Percentiles rank a stretch among this genome's conserved stretches.
Conservation (phyloP, 2,113 vertebrate genomes). For the Centropristis striata region DNA sequence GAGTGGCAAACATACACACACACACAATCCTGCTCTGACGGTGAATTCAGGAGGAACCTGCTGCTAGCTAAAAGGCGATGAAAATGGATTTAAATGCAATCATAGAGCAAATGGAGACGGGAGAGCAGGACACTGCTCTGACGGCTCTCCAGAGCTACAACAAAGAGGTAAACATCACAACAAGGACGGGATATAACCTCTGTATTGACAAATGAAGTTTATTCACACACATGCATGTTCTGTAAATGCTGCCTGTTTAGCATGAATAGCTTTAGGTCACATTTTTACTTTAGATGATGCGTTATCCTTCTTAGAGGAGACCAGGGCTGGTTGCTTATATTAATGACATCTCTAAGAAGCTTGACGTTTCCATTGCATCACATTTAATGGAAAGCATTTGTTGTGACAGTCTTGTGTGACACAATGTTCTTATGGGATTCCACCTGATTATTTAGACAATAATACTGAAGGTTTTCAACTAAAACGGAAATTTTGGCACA, state of each 20-base stretch:
- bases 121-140: conserved; percentile 86
- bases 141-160: conserved; percentile 89
- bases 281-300: background rate
- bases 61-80: conserved; percentile 38
- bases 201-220: background rate
- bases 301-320: background rate
- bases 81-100: conserved; percentile 89
- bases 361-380: background rate
- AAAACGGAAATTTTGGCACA: background rate
- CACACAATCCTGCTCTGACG: background rate
- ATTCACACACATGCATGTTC: background rate
- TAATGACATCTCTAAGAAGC: background rate
- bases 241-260: background rate
- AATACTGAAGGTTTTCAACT: background rate
- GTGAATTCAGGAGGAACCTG: background rate
- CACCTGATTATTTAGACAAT: background rate
- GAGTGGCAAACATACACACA: background rate
- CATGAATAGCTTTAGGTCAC: background rate
- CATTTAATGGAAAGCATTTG: background rate
- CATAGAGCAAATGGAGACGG: conserved; percentile 88
- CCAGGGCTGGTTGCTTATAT: background rate
- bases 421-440: background rate
- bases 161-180: conserved; percentile 76
- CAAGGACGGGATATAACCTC: background rate
- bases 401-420: background rate